These are phyloP conservation scores for Acronicta aceris DNA, from an alignment of 2,888 invertebrate genomes.

Conservation along the genomic window DNA sequence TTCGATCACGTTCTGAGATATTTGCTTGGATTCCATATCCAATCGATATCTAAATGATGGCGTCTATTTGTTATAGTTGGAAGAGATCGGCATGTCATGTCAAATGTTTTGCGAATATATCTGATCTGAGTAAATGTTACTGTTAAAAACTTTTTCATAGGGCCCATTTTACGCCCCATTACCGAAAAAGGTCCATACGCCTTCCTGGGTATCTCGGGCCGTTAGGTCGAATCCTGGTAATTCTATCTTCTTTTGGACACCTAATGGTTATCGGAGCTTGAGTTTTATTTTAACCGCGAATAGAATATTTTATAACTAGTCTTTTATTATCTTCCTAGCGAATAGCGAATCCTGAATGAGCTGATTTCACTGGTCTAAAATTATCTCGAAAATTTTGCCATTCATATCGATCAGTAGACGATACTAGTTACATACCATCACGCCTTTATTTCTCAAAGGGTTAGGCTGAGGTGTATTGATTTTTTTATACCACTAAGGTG, in stretches of 20 bases:
- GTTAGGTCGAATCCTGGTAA: constrained; percentile 29
- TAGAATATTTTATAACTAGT: neutral
- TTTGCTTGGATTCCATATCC: constrained; percentile 49
- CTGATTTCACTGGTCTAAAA: too few species aligned
- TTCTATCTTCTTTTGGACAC: constrained; percentile 40
- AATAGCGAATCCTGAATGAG: too few species aligned
- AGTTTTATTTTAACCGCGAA: constrained; percentile 11
- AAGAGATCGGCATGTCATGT: constrained; percentile 48
- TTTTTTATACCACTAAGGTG: too few species aligned
- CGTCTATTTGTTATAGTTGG: constrained; percentile 27
- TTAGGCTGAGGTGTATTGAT: too few species aligned
- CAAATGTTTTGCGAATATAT: constrained; percentile 38
- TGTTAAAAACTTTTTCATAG: constrained; percentile 47
- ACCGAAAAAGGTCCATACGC: constrained; percentile 29
- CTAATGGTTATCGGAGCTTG: constrained; percentile 21
- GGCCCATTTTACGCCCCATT: constrained; percentile 49
- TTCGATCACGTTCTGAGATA: constrained; percentile 51
- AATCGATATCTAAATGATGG: constrained; percentile 46
- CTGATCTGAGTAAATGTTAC: constrained; percentile 32
- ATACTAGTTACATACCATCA: too few species aligned
- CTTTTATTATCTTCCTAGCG: neutral
- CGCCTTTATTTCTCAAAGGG: too few species aligned
- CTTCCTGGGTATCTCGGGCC: constrained; percentile 33
- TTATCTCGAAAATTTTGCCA: too few species aligned
- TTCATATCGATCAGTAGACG: too few species aligned